These are phyloP conservation scores for Aegotheles bennettii DNA, from an alignment of 2,113 vertebrate genomes.

Conservation along the genomic window DNA sequence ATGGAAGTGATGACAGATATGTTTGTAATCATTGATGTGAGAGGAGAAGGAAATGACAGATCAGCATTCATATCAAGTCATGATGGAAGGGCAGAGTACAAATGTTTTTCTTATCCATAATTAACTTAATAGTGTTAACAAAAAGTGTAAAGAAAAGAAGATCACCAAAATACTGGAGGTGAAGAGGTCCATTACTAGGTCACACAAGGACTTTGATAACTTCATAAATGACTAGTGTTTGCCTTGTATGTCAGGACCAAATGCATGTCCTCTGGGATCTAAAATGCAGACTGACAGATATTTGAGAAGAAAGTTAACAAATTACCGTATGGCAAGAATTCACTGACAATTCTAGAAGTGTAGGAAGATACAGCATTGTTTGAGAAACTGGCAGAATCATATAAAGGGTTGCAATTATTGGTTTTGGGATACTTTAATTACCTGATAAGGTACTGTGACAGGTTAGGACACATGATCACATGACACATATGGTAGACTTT, in stretches of 20 bases:
- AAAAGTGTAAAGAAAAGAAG: not conserved
- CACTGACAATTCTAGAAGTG: no score
- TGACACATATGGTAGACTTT: no score
- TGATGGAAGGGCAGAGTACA: not conserved
- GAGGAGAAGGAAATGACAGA: not conserved
- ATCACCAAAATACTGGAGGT: not conserved
- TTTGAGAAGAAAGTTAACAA: not conserved
- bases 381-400: not conserved
- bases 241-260: not conserved
- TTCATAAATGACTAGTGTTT: not conserved
- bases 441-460: not conserved
- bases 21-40: not conserved
- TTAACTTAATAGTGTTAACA: not conserved
- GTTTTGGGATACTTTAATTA: not conserved
- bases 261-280: accelerated
- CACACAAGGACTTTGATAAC: not conserved
- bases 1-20: not conserved
- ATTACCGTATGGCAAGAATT: no score
- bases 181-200: not conserved
- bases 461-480: not conserved
- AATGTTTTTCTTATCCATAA: not conserved
- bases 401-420: not conserved
- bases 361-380: no score
- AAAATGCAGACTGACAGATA: not conserved
- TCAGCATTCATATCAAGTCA: not conserved